Evolutionary conservation across 2,797 vertebrate genomes (phyloP).

Genomic region (Atherinosoma microstoma): DNA sequence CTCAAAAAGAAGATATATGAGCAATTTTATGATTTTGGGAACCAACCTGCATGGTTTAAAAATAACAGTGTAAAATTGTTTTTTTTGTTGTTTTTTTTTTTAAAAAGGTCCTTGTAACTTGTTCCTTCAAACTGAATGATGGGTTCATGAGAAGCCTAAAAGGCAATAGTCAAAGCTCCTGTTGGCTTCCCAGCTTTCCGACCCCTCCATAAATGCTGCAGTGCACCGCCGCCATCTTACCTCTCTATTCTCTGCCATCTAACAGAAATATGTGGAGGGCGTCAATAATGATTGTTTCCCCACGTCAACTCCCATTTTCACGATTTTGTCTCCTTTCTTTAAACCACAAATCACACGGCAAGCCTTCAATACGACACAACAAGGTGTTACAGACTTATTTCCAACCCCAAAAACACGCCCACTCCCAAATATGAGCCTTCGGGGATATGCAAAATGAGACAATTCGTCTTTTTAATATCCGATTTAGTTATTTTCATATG

Average conservation of each 20-base stretch:
- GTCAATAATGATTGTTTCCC: constrained; percentile 4
- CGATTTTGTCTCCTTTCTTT: background rate
- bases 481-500: background rate
- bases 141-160: background rate
- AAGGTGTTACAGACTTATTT: constrained; percentile 19
- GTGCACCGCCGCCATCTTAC: constrained; percentile 97
- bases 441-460: constrained; percentile 58
- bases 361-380: background rate
- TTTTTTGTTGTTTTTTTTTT: too few relatives aligned
- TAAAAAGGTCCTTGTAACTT: background rate
- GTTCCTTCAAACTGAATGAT: background rate
- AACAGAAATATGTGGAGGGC: constrained; percentile 56
- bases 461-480: constrained; percentile 20
- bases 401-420: constrained; percentile 69
- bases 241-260: constrained; percentile 74
- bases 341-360: background rate
- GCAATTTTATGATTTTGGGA: constrained; percentile 22
- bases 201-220: constrained; percentile 84
- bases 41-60: too few relatives aligned
- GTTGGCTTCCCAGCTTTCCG: constrained; percentile 57
- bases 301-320: background rate
- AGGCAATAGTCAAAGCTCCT: constrained; percentile 35
- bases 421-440: constrained; percentile 56
- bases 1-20: constrained; percentile 41
- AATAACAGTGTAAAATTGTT: too few relatives aligned